Percentiles rank a stretch among this genome's conserved stretches.
Conservation (phyloP, 2,888 invertebrate genomes). For the Cephus sareptanus region DNA sequence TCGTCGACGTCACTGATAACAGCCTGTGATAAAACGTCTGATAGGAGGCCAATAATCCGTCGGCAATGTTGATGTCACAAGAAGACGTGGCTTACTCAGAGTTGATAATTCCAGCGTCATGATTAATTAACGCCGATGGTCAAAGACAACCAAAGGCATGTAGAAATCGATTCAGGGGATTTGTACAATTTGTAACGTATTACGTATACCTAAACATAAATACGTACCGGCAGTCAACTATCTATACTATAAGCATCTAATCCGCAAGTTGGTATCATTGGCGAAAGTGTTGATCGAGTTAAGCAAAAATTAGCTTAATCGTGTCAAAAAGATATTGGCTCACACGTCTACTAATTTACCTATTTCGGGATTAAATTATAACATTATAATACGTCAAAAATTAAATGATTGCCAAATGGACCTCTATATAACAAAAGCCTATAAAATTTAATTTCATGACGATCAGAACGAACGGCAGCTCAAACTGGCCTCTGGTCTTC, state of each 20-base stretch:
- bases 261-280: too few species aligned
- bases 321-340: too few species aligned
- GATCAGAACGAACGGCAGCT: conserved; percentile 28
- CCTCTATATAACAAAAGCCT: conserved; percentile 24
- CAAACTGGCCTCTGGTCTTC: too few species aligned
- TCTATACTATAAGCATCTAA: too few species aligned
- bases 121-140: conserved; percentile 3
- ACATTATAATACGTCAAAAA: conserved; percentile 48
- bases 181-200: neutral
- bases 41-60: neutral
- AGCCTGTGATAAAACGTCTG: neutral
- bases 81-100: conserved; percentile 7
- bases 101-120: conserved; percentile 17
- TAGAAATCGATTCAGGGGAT: neutral
- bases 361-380: conserved; percentile 42
- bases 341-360: neutral
- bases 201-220: neutral
- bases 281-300: too few species aligned
- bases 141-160: neutral
- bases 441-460: conserved; percentile 54
- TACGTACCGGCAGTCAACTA: too few species aligned
- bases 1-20: conserved; percentile 16
- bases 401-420: conserved; percentile 34
- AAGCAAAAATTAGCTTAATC: too few species aligned
- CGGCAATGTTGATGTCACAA: conserved; percentile 1